Percentiles rank a stretch among this genome's conserved stretches.
Evolutionary conservation across 2,888 invertebrate species (phyloP).

Genomic region (Drosophila pseudotakahashii): DNA sequence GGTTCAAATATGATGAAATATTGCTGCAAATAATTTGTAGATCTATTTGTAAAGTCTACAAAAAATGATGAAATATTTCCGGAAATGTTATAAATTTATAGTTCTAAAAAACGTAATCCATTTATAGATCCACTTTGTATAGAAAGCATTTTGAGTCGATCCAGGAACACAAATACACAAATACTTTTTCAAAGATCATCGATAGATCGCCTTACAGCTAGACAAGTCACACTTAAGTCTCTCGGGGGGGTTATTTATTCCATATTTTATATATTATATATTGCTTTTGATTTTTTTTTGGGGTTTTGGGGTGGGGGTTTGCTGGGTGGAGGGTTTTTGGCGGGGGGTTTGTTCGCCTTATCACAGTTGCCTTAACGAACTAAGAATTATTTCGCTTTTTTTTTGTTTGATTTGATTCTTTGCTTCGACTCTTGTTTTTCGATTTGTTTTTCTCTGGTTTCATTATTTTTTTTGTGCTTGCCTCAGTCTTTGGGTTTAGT

Average conservation of each 20-base stretch:
- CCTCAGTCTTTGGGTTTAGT: conserved; percentile 61
- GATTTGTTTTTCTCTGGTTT: conserved; percentile 16
- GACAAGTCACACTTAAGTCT: conserved; percentile 32
- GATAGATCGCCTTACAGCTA: conserved; percentile 26
- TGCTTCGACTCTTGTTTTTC: conserved; percentile 28
- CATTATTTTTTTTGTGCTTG: conserved; percentile 14
- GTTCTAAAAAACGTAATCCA: too few species aligned
- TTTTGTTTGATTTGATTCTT: background rate
- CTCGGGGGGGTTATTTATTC: conserved; percentile 13
- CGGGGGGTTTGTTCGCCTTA: conserved; percentile 38
- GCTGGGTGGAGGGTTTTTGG: conserved; percentile 23
- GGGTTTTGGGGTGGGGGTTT: conserved; percentile 12
- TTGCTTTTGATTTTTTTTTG: background rate
- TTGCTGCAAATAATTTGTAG: background rate
- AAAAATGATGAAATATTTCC: too few species aligned
- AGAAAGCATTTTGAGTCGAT: background rate
- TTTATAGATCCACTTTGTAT: background rate
- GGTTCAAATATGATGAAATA: background rate
- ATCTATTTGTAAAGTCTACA: too few species aligned
- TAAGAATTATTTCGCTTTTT: conserved; percentile 55
- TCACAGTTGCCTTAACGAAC: conserved; percentile 66
- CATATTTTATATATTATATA: conserved; percentile 1
- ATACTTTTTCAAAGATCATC: conserved; percentile 9
- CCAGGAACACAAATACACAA: background rate
- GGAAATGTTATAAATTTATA: background rate